phyloP scores from a whole-genome alignment of 1,140 invertebrate species.

The Andrena cerasifolii region DNA sequence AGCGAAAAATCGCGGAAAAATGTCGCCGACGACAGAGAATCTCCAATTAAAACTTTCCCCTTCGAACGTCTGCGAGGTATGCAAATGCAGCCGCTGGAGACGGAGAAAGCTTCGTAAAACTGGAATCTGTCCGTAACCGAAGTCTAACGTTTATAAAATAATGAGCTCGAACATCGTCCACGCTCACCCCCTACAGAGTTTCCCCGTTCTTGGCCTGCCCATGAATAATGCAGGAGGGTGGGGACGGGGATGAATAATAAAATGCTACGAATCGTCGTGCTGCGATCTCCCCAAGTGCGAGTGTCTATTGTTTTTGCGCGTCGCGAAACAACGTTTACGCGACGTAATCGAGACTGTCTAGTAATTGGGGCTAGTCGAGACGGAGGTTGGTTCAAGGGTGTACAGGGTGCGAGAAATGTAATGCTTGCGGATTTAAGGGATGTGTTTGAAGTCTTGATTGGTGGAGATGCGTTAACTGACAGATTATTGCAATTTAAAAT shows the following conservation, averaged over 20 bases:
- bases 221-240: constrained; percentile 33
- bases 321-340: constrained; percentile 1
- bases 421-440: too few relatives aligned
- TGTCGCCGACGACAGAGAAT: not conserved
- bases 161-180: constrained; percentile 36
- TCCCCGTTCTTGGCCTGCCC: not conserved
- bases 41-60: constrained; percentile 35
- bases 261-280: constrained; percentile 10
- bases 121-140: constrained; percentile 9
- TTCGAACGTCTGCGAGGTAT: constrained; percentile 4
- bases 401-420: too few relatives aligned
- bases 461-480: too few relatives aligned
- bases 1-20: constrained; percentile 3
- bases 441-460: too few relatives aligned
- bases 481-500: too few relatives aligned
- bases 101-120: too few relatives aligned
- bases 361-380: too few relatives aligned
- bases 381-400: too few relatives aligned
- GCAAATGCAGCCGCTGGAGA: not conserved
- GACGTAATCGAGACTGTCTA: too few relatives aligned
- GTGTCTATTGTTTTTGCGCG: not conserved
- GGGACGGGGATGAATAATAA: constrained; percentile 37
- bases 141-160: constrained; percentile 24
- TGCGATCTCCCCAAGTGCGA: not conserved
- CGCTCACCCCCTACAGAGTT: not conserved